A percentile compares a stretch with the other conserved stretches of the same genome.
These are phyloP conservation scores for Athene cunicularia DNA, from an alignment of 2,113 vertebrate genomes.

Conservation along the genomic window DNA sequence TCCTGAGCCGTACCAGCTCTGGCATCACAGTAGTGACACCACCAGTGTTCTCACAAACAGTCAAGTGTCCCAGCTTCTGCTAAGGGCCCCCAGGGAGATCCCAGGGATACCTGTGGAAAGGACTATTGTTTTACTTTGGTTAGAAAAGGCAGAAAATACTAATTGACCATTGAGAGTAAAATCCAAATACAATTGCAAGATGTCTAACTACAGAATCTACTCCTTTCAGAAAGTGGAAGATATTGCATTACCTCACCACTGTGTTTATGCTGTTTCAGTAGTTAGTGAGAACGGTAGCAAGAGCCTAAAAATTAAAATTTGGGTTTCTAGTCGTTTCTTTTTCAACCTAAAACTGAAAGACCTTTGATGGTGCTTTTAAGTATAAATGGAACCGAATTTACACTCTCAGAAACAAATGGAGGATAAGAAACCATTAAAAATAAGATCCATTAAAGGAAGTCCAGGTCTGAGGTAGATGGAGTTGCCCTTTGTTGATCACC, in stretches of 20 bases:
- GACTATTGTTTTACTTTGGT: neutral
- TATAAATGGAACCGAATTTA: neutral
- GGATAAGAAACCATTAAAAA: neutral
- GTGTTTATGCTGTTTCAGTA: neutral
- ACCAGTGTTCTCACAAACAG: neutral
- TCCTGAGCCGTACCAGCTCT: neutral
- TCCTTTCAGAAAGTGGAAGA: neutral
- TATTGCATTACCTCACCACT: fast-evolving
- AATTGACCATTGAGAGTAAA: neutral
- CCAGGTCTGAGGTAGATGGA: neutral
- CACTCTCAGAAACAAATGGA: neutral
- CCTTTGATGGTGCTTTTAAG: fast-evolving
- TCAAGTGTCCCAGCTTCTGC: fast-evolving
- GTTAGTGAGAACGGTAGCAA: neutral
- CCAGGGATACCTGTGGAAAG: neutral
- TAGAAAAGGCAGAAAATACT: neutral
- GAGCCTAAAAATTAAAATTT: neutral
- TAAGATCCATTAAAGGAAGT: neutral
- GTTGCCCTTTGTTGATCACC: neutral
- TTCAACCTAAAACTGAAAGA: neutral
- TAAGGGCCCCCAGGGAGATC: neutral
- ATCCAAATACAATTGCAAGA: neutral
- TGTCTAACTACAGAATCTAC: neutral
- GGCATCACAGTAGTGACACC: neutral
- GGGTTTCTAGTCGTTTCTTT: neutral